phyloP scores from a whole-genome alignment of 2,797 vertebrate genomes.

The Paedocypris micromegethes region DNA sequence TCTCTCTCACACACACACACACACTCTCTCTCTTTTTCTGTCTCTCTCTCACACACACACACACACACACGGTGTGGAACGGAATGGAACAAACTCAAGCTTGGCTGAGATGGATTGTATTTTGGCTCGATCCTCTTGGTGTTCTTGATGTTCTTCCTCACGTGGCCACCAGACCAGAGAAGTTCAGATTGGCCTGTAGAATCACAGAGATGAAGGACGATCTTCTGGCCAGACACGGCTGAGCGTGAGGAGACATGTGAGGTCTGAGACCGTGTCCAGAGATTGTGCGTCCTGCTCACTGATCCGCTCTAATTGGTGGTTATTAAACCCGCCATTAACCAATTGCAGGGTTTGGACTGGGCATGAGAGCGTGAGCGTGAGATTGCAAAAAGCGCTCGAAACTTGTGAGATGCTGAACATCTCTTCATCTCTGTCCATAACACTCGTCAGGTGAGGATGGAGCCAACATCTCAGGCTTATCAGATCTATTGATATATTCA shows the following conservation, averaged over 20 bases:
- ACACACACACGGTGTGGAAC: too few species aligned
- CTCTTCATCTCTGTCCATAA: too few species aligned
- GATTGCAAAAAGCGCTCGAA: too few species aligned
- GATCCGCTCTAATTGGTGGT: constrained; percentile 70
- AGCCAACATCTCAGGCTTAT: too few species aligned
- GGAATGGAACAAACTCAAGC: too few species aligned
- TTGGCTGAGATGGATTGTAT: neutral
- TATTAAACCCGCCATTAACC: constrained; percentile 73
- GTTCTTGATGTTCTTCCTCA: constrained; percentile 45
- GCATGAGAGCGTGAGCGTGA: constrained; percentile 65
- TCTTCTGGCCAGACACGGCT: constrained; percentile 44
- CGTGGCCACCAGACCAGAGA: constrained; percentile 45
- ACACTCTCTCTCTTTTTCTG: too few species aligned
- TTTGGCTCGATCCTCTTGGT: constrained; percentile 35
- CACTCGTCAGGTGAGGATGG: too few species aligned
- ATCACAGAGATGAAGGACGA: constrained; percentile 47
- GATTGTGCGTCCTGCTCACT: constrained; percentile 69
- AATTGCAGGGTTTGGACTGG: constrained; percentile 60
- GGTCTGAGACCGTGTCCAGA: constrained; percentile 5
- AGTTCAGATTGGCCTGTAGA: constrained; percentile 49
- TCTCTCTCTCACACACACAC: too few species aligned
- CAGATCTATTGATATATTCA: too few species aligned
- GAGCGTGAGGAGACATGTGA: constrained; percentile 32
- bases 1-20: too few species aligned
- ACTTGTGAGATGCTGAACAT: too few species aligned